Evolutionary conservation across 1,140 invertebrate species (phyloP).

Genomic region (Brachionus rotundiformis): DNA sequence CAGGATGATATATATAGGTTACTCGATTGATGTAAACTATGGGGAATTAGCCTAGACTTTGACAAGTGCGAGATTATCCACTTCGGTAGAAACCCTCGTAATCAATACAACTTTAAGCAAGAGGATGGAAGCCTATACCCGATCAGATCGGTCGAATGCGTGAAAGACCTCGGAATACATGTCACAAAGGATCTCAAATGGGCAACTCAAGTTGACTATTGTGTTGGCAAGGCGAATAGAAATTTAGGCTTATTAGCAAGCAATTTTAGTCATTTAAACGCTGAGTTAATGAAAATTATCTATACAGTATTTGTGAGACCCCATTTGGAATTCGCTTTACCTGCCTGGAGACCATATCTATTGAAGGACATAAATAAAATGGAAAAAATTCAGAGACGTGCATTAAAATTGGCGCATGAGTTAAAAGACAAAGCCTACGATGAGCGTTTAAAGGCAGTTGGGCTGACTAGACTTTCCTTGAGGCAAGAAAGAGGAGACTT

Average conservation of each 20-base stretch:
- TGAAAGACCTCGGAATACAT: constrained; percentile 51
- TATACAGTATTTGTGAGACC: neutral
- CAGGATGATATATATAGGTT: constrained; percentile 1
- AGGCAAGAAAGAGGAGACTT: neutral
- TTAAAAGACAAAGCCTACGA: neutral
- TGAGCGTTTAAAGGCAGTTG: constrained; percentile 1
- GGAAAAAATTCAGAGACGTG: constrained; percentile 5
- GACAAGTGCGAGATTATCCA: neutral
- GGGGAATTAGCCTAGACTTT: neutral
- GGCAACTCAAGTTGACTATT: constrained; percentile 47
- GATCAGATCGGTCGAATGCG: neutral
- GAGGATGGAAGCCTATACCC: neutral
- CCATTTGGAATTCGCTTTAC: neutral
- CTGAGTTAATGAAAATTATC: neutral
- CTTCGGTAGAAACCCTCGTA: constrained; percentile 3
- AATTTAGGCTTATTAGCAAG: neutral
- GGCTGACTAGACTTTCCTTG: neutral
- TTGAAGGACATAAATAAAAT: neutral
- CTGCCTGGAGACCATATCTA: neutral
- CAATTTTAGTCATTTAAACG: neutral
- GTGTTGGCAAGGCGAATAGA: constrained; percentile 5
- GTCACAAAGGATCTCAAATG: constrained; percentile 51
- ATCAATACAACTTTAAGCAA: constrained; percentile 5
- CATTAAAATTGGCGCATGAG: neutral
- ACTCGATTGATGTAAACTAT: neutral